Conservation (phyloP, 2,113 vertebrate species). For the Cephalophus harveyi region DNA sequence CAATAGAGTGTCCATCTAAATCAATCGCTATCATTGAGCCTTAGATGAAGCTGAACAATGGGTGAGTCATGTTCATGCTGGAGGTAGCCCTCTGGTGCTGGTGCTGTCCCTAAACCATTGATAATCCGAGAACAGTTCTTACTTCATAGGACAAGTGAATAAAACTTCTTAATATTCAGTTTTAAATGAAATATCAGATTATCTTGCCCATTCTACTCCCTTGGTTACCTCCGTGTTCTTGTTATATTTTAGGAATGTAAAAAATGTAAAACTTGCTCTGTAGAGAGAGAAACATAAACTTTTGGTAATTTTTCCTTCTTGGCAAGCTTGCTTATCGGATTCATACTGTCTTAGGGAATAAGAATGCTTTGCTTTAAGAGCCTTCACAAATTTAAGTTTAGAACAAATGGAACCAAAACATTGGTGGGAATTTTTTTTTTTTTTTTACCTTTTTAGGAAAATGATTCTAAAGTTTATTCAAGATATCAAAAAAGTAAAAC, state of each 20-base stretch:
- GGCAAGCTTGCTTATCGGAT: background rate
- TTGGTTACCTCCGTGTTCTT: background rate
- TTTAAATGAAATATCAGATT: background rate
- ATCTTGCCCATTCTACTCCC: background rate
- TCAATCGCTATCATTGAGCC: background rate
- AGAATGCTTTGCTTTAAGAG: background rate
- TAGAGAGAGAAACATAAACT: background rate
- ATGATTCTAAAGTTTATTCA: background rate
- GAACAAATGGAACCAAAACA: background rate
- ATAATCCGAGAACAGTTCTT: background rate
- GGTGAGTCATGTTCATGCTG: background rate
- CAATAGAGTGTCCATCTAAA: background rate
- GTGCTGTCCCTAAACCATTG: background rate
- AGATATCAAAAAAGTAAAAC: background rate
- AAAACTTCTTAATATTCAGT: background rate
- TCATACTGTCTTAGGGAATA: background rate
- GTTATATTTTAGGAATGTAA: background rate
- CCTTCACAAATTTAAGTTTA: background rate
- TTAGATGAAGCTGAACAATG: background rate
- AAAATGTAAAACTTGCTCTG: background rate
- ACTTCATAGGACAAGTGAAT: background rate
- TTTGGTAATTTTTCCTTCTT: constrained; percentile 6
- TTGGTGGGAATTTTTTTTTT: background rate
- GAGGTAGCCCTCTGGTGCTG: background rate
- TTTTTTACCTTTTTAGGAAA: background rate